phyloP scores from a whole-genome alignment of 2,113 vertebrate species.

The Gasterosteus nipponicus region DNA sequence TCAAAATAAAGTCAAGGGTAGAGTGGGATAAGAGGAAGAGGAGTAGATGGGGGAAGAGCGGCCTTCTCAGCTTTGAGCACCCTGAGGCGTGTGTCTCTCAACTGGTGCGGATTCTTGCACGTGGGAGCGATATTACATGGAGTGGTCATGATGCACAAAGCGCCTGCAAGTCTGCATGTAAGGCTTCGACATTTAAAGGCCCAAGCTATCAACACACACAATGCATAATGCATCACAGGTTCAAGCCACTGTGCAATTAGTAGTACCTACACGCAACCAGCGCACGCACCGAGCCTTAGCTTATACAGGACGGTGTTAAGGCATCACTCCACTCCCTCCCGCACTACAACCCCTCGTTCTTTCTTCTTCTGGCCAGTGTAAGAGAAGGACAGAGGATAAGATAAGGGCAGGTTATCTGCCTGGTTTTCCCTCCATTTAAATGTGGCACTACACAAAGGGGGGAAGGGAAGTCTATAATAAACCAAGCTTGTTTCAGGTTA shows the following conservation, averaged over 20 bases:
- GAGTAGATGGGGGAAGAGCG: slow-evolving; percentile 21
- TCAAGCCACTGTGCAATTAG: slow-evolving; percentile 64
- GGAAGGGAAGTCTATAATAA: slow-evolving; percentile 53
- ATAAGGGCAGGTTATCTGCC: slow-evolving; percentile 66
- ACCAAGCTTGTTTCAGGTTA: slow-evolving; percentile 66
- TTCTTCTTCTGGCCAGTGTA: slow-evolving; percentile 46
- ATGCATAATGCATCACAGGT: slow-evolving; percentile 71
- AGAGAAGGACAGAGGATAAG: slow-evolving; percentile 56
- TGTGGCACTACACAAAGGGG: slow-evolving; percentile 57
- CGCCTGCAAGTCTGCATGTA: slow-evolving; percentile 17
- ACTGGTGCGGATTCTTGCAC: slow-evolving; percentile 37
- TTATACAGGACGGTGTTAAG: slow-evolving; percentile 35
- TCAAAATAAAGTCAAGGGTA: slow-evolving; percentile 65
- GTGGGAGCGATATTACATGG: slow-evolving; percentile 35
- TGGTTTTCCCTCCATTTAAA: slow-evolving; percentile 62
- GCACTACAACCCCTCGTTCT: slow-evolving; percentile 27
- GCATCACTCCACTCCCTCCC: slow-evolving; percentile 35
- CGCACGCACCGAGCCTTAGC: slow-evolving; percentile 36
- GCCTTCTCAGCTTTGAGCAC: slow-evolving; percentile 44
- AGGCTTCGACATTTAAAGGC: slow-evolving; percentile 41
- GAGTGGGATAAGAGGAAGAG: slow-evolving; percentile 58
- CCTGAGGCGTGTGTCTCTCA: slow-evolving; percentile 39
- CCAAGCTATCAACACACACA: slow-evolving; percentile 45
- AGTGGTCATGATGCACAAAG: slow-evolving; percentile 42
- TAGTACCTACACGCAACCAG: slow-evolving; percentile 65